Conservation (phyloP, 2,113 vertebrate genomes). For the Dromiciops gliroides region DNA sequence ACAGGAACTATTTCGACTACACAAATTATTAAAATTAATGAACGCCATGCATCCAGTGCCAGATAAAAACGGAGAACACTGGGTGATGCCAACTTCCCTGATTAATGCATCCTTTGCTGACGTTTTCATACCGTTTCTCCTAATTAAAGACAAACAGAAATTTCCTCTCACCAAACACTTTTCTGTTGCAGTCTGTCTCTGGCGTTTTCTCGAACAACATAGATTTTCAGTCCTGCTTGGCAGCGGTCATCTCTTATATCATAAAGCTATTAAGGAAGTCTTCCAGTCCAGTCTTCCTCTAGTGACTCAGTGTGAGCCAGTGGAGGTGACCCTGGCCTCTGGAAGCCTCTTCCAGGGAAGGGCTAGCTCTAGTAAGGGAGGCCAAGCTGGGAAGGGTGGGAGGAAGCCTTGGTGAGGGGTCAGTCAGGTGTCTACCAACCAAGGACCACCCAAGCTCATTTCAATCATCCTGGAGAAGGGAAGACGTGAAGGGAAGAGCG, state of each 20-base stretch:
- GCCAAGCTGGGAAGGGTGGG: background rate
- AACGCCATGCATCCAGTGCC: constrained; percentile 69
- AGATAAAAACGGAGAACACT: constrained; percentile 76
- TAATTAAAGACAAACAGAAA: constrained; percentile 81
- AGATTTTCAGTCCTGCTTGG: constrained; percentile 78
- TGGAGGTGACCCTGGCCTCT: background rate
- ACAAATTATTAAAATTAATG: constrained; percentile 66
- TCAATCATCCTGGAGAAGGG: background rate
- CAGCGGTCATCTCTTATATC: constrained; percentile 72
- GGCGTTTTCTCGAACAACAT: constrained; percentile 67
- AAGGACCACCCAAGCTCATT: background rate
- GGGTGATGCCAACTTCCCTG: constrained; percentile 66
- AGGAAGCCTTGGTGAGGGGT: background rate
- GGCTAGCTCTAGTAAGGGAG: background rate
- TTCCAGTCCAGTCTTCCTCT: background rate
- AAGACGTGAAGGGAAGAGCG: background rate
- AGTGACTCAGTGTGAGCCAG: background rate
- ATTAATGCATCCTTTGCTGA: constrained; percentile 74
- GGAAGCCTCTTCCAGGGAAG: background rate
- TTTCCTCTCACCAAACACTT: constrained; percentile 73
- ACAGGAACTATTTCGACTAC: constrained; percentile 63
- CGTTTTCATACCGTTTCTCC: constrained; percentile 78
- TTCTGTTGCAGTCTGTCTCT: constrained; percentile 70
- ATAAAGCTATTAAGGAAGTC: constrained; percentile 73
- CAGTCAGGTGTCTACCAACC: background rate